These are phyloP conservation scores for Pogonocichla stellata DNA, from an alignment of 2,113 vertebrate genomes.

Conservation along the genomic window DNA sequence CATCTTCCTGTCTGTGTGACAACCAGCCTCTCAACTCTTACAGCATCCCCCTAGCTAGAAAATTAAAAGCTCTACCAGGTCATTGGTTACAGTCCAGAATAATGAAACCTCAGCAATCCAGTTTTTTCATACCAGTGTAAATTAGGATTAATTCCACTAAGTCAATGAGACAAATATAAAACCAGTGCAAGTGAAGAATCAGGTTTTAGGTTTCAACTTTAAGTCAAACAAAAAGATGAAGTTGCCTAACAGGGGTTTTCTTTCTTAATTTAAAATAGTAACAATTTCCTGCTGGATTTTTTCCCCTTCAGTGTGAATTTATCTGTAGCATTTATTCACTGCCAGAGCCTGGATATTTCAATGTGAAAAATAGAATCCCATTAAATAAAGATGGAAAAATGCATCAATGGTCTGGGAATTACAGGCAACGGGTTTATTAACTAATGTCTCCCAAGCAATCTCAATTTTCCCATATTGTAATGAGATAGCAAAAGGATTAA, in stretches of 20 bases:
- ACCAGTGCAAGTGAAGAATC: background rate
- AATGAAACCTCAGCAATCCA: background rate
- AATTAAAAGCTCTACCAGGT: background rate
- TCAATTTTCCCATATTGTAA: background rate
- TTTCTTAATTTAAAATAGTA: background rate
- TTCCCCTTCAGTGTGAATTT: background rate
- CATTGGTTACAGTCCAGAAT: background rate
- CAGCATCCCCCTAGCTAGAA: background rate
- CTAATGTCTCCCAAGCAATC: background rate
- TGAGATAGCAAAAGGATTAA: constrained; percentile 1
- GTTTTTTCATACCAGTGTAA: background rate
- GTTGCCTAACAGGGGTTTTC: background rate
- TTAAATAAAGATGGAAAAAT: constrained; percentile 14
- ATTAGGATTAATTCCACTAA: constrained; percentile 17
- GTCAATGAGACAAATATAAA: background rate
- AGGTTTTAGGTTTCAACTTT: background rate
- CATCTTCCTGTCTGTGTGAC: background rate
- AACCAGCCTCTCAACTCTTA: background rate
- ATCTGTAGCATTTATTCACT: background rate
- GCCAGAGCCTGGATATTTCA: background rate
- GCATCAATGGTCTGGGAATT: background rate
- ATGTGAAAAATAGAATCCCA: background rate
- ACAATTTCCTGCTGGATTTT: background rate
- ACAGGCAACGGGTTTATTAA: background rate
- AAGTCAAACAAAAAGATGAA: background rate